phyloP scores from a whole-genome alignment of 1,140 invertebrate genomes.

The Galleria mellonella region DNA sequence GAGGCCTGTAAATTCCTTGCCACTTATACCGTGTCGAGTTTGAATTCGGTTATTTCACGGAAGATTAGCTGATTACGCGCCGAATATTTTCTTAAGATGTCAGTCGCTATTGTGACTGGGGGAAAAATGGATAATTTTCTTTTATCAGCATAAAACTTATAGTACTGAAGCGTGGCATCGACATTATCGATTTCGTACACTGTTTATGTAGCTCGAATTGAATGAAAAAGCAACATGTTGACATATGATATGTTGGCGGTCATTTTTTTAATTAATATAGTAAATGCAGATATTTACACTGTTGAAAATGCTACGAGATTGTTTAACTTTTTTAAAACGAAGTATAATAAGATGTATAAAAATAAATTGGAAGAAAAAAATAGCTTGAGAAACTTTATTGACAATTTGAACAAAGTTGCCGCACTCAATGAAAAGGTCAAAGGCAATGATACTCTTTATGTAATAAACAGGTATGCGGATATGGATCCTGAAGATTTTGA shows the following conservation, averaged over 20 bases:
- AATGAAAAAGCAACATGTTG: background rate
- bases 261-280: background rate
- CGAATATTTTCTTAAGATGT: constrained; percentile 16
- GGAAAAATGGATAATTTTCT: background rate
- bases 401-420: constrained; percentile 34
- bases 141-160: background rate
- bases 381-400: constrained; percentile 30
- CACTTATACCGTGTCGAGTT: constrained; percentile 29
- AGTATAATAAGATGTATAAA: constrained; percentile 36
- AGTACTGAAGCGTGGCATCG: background rate
- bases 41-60: constrained; percentile 25
- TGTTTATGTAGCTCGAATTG: background rate
- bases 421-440: constrained; percentile 24
- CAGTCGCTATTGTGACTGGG: constrained; percentile 5
- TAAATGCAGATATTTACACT: constrained; percentile 8
- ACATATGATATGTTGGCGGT: background rate
- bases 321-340: constrained; percentile 37
- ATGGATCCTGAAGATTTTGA: constrained; percentile 26
- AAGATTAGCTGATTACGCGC: constrained; percentile 26
- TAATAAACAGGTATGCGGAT: constrained; percentile 42
- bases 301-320: constrained; percentile 20
- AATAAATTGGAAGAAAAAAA: constrained; percentile 20
- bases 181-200: background rate
- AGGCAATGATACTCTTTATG: constrained; percentile 26
- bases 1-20: constrained; percentile 26